Evolutionary conservation across 2,113 vertebrate genomes (phyloP), one percentile per base, ranked within the genome.

Genomic region (Calidris pugnax): DNA sequence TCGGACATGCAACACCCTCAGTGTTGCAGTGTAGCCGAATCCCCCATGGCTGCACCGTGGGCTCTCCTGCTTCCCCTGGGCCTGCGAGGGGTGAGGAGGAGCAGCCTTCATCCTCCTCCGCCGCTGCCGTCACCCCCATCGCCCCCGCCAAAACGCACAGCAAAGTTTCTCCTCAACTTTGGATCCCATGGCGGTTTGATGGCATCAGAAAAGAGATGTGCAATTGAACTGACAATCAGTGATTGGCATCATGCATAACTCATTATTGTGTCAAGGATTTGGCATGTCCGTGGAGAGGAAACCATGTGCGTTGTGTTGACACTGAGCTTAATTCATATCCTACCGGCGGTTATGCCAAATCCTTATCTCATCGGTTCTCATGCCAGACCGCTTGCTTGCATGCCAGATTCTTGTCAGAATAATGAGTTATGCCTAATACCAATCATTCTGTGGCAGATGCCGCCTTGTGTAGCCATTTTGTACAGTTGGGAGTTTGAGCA

Each of bases 381-480:
- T 82, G 89, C 95, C 95, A 96, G 85, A 69, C 22, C 30, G 32
- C 41, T 89, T 39, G 45, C 48, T 68, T 30, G 76, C 6, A 0
- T 96, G 97, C 94, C 96, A 98, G 93, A 75, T 64, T 59, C 91
- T 96, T 97, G 96, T 97, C 94, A 97, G 85, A 94, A 82, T 85
- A 93, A 91, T 93, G 89, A 93, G 73, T 92, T 95, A 62, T 51
- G 87, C 92, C 93, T 95, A 93, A 93, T 83, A 91, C 87, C 90
- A 91, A 84, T 96, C 92, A 82, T 51, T 71, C 64, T 23, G 59
- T 95, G 95, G 93, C 96, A 97, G 94, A 94, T 97, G 93, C 79
- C 28, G 14, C 83, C 63, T 94, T 60, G 8, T 64, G 78, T 56
- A 95, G 94, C 95, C 92, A 83, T 95, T 94, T 97, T 85, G 74